Evolutionary conservation across 2,797 vertebrate genomes (phyloP).

Genomic region (Tokudaia tokunoshimensis): DNA sequence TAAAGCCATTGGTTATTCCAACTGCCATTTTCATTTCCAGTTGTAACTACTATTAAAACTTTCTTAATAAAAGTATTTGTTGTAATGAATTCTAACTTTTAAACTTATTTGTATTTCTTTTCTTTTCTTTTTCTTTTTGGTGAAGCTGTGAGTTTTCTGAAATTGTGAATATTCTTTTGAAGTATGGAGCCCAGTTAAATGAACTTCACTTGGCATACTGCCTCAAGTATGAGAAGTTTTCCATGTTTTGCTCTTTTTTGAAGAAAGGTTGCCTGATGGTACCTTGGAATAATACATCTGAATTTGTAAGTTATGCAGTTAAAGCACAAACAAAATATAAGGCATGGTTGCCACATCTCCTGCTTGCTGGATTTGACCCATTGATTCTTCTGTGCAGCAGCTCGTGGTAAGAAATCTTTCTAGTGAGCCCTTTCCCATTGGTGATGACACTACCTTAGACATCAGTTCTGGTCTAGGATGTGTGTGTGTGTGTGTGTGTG

Average conservation of each 20-base stretch:
- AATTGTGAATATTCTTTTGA: slow-evolving; percentile 87
- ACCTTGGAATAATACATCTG: slow-evolving; percentile 74
- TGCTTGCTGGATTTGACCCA: slow-evolving; percentile 90
- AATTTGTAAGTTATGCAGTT: slow-evolving; percentile 82
- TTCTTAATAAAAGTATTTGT: slow-evolving; percentile 41
- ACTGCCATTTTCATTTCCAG: slow-evolving; percentile 4
- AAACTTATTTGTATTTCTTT: neutral
- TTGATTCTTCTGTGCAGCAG: slow-evolving; percentile 82
- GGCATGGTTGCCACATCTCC: slow-evolving; percentile 89
- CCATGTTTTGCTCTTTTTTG: slow-evolving; percentile 88
- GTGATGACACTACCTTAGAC: neutral
- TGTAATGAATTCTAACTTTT: slow-evolving; percentile 57
- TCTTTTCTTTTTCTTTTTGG: neutral
- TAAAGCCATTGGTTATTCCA: neutral
- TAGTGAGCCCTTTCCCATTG: neutral
- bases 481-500: neutral
- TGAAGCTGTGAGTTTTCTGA: slow-evolving; percentile 80
- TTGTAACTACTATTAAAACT: neutral
- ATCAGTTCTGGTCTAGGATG: neutral
- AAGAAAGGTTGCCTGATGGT: slow-evolving; percentile 85
- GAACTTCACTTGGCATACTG: slow-evolving; percentile 88
- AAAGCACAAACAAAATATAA: slow-evolving; percentile 82
- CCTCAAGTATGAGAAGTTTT: slow-evolving; percentile 85
- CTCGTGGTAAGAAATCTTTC: slow-evolving; percentile 86
- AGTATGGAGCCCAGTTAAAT: slow-evolving; percentile 86